Percentiles rank a stretch among this genome's conserved stretches.
Evolutionary conservation across 53 echinoderm and acorn worm genomes (phyloP).

Genomic region (Henricia sp.): DNA sequence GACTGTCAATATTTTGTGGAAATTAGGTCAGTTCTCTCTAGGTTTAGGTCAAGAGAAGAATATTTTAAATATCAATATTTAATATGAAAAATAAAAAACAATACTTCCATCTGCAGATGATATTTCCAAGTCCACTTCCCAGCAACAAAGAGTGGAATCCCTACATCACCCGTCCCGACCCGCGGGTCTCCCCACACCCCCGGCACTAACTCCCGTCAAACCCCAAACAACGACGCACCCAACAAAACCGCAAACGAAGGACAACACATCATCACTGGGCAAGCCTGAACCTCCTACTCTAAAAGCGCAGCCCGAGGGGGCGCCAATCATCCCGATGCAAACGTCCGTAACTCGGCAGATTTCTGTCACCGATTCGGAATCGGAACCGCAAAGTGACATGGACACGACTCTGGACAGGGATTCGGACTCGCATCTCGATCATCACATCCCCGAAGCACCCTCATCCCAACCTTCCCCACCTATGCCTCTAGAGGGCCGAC

Average conservation of each 20-base stretch:
- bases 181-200: conserved; percentile 42
- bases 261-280: conserved; percentile 20
- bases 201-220: conserved; percentile 32
- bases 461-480: conserved; percentile 58
- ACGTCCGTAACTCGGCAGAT: conserved; percentile 8
- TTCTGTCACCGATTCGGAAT: conserved; percentile 5
- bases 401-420: neutral
- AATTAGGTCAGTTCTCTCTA: no score
- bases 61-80: no score
- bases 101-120: conserved; percentile 23
- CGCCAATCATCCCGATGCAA: neutral
- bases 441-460: conserved; percentile 35
- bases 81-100: neutral
- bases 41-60: no score
- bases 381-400: neutral
- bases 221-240: conserved; percentile 3
- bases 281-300: conserved; percentile 19
- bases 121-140: conserved; percentile 5
- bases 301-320: conserved; percentile 5
- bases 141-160: conserved; percentile 29
- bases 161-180: conserved; percentile 20
- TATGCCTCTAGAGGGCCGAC: conserved; percentile 50
- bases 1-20: no score
- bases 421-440: no score
- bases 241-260: conserved; percentile 3